These are phyloP conservation scores for Hoplostethus mediterraneus DNA, from an alignment of 2,797 vertebrate species.

Conservation along the genomic window DNA sequence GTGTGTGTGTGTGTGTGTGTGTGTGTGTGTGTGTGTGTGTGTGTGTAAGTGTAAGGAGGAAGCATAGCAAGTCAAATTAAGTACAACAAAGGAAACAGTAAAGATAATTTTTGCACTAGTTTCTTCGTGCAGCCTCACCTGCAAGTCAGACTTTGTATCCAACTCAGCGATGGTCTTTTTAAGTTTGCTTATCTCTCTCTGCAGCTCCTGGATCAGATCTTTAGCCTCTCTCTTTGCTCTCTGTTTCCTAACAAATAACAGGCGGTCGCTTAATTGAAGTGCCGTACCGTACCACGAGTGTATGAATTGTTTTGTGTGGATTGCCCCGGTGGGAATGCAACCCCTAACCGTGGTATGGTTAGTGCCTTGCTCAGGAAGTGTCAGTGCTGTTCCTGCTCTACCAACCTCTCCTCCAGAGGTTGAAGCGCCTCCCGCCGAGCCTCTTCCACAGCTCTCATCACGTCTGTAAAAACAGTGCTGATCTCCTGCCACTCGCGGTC, in stretches of 20 bases:
- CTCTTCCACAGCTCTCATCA: constrained; percentile 44
- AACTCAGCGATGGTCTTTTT: constrained; percentile 18
- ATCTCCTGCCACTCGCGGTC: constrained; percentile 62
- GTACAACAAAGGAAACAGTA: no score
- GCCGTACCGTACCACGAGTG: no score
- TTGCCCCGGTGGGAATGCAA: no score
- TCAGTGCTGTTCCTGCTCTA: background rate
- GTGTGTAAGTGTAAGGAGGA: no score
- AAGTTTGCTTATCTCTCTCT: constrained; percentile 47
- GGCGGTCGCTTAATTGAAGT: no score
- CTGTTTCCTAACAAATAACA: constrained; percentile 34
- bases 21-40: no score
- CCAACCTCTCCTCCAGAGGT: constrained; percentile 65
- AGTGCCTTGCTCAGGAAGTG: background rate
- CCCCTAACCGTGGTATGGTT: background rate
- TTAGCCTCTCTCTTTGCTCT: constrained; percentile 15
- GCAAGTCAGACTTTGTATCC: constrained; percentile 8
- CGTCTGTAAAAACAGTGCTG: constrained; percentile 47
- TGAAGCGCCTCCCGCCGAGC: constrained; percentile 49
- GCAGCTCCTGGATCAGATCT: constrained; percentile 36
- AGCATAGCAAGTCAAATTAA: no score
- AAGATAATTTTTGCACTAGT: no score
- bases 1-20: no score
- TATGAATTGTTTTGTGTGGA: no score
- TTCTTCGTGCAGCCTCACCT: constrained; percentile 31